A percentile compares a stretch with the other conserved stretches of the same genome.
Conservation (phyloP, 2,888 invertebrate genomes). For the Tenthredo amoena region DNA sequence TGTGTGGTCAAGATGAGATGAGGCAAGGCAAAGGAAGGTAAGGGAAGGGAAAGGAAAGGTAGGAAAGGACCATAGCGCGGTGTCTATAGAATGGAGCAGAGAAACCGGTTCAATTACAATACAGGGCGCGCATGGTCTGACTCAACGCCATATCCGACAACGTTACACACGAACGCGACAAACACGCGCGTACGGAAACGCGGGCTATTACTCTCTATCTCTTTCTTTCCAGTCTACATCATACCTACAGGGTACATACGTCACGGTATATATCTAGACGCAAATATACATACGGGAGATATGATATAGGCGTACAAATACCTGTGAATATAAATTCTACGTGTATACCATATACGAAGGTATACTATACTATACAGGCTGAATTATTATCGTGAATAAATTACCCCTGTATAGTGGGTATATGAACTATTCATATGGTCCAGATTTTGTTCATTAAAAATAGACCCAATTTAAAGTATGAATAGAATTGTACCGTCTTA, state of each 20-base stretch:
- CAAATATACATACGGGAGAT: background rate
- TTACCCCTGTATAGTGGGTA: background rate
- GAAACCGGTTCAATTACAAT: constrained; percentile 68
- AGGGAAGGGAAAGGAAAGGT: background rate
- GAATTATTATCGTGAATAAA: constrained; percentile 3
- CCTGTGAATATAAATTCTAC: background rate
- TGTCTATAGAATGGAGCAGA: constrained; percentile 54
- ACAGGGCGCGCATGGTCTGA: constrained; percentile 62
- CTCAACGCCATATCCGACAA: constrained; percentile 59
- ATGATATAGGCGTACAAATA: background rate
- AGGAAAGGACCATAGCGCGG: constrained; percentile 34
- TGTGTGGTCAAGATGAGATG: constrained; percentile 26
- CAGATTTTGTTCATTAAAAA: background rate
- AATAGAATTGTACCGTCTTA: too few species aligned
- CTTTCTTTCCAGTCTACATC: background rate
- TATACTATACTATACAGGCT: background rate
- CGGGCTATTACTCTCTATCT: background rate
- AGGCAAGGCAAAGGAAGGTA: background rate
- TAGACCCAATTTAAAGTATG: background rate
- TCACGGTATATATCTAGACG: background rate
- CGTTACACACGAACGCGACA: constrained; percentile 46
- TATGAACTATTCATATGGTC: background rate
- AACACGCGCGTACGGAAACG: constrained; percentile 27
- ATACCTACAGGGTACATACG: background rate
- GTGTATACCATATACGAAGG: background rate